Evolutionary conservation across 1,140 invertebrate species (phyloP), one percentile per base, ranked within the genome.

Genomic region (Panagrolaimus sp.): DNA sequence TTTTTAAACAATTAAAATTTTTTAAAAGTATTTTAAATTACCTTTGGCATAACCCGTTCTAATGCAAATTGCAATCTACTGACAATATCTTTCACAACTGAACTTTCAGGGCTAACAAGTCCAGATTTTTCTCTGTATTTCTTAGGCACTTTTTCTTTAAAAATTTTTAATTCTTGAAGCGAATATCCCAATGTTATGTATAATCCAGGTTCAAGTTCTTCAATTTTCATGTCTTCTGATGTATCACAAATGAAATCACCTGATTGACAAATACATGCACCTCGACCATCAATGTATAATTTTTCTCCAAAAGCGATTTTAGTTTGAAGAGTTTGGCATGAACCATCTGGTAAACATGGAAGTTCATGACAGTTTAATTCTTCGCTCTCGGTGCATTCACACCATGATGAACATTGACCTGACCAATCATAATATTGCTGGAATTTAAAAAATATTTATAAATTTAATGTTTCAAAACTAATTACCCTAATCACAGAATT

Each of bases 391-490:
- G 55, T 43, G 47, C 80, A 82, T 46, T 76, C 70, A 68, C 80
- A 82, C 81, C 81, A 82, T 10, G 73, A 71, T 4, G 81, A 81
- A 64, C 80, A 82, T 44, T 73, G 71, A n/a, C 78, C 75, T 0
- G 75, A 72, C 77, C 75, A 80, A 43, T 82, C 80, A 28, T 73
- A 52, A 62, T 78, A 81, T 67, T 75, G 75, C 76, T 82, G 15
- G 75, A 70, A 44, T 14, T 32, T 1, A 28, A 14, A 65, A 64
- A 58, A 10, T 10, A 21, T 14, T 28, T 15, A 68, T 67, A 21
- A 2, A 26, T 65, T 26, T 45, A 28, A 24, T 58, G 8, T 45
- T 21, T 67, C 64, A 46, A 28, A 38, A 38, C 2, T 38, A 24
- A 69, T 43, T 26, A 80, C 78, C 69, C 76, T 32, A 71, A 78